Evolutionary conservation across 1,140 invertebrate species (phyloP).

Genomic region (Dicyema japonicum): DNA sequence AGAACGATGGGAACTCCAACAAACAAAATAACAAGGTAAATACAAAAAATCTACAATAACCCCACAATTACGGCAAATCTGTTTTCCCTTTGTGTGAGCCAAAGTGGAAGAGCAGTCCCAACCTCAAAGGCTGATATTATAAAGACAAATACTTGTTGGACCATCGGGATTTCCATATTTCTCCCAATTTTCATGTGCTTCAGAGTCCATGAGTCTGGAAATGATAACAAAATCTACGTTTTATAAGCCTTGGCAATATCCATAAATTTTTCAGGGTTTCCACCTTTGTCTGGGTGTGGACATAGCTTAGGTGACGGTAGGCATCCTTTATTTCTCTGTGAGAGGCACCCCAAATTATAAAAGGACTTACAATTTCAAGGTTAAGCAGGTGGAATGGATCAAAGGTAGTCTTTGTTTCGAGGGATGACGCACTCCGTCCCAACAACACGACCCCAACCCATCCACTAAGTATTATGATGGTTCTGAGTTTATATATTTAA

Average conservation of each 20-base stretch:
- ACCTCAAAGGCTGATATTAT: conserved; percentile 48
- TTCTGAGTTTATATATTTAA: no score
- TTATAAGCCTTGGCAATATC: conserved; percentile 68
- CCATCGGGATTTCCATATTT: conserved; percentile 98
- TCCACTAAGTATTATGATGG: no score
- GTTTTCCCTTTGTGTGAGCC: conserved; percentile 99
- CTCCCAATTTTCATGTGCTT: conserved; percentile 79
- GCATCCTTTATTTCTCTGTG: conserved; percentile 64
- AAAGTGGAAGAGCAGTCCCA: conserved; percentile 88
- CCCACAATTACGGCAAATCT: conserved; percentile 43
- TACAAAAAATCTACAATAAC: conserved; percentile 32
- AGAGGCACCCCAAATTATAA: conserved; percentile 33
- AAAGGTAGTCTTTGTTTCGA: no score
- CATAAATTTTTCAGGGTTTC: conserved; percentile 84
- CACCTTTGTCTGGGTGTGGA: conserved; percentile 81
- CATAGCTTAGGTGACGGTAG: conserved; percentile 59
- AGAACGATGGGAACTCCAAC: conserved; percentile 61
- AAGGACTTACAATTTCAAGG: no score
- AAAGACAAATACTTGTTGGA: conserved; percentile 31
- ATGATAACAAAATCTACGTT: conserved; percentile 13
- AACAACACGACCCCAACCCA: no score
- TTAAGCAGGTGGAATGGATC: no score
- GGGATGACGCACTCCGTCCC: no score
- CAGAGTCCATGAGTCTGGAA: conserved; percentile 57
- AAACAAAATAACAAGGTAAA: conserved; percentile 88